Evolutionary conservation across 2,888 invertebrate species (phyloP), one percentile per base, ranked within the genome.

Genomic region (Ectemnius continuus): DNA sequence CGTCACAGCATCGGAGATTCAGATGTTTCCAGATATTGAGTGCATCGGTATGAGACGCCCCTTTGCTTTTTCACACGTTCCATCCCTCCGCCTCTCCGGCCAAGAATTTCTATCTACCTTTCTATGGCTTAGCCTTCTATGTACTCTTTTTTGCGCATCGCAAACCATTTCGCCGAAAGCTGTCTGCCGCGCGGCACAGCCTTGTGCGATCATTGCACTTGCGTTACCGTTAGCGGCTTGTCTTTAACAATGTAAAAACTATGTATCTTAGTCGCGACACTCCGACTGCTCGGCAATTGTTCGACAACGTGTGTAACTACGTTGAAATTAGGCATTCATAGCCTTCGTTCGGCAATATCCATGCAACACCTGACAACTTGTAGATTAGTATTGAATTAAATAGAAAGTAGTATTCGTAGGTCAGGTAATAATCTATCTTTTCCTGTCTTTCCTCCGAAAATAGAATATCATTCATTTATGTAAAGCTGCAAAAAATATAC

Each of bases 21-120:
- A 80, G 74, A 88, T 87, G 82, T 88, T 88, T 78, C 84, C 89
- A 71, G 89, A 89, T 56, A 79, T 88, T 56, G 84, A 80, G 18
- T 63, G 77, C 46, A 76, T 87, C 61, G 88, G 89, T 89, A 83
- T 59, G 88, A 63, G 18, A 61, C 57, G 18, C 36, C 0, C 48
- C 2, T 59, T 36, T 61, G 8, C 14, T 46, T 4, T 16, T n/a
- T 46, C 4, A 61, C 14, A 11, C 26, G 20, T n/a, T 48, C 8
- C 47, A 11, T 61, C 2, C 57, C 56, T 28, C 18, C 1, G 18
- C 47, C 18, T 28, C 11, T 1, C 28, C 0, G 46, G 59, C 11
- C 4, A 1, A 6, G 26, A 47, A 6, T 1, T 45, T 6, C 20
- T 46, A 36, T n/a, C 11, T 58, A 14, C 16, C 0, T 20, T 46